Conservation (phyloP, 2,888 invertebrate species). For the Agonopterix arenella region DNA sequence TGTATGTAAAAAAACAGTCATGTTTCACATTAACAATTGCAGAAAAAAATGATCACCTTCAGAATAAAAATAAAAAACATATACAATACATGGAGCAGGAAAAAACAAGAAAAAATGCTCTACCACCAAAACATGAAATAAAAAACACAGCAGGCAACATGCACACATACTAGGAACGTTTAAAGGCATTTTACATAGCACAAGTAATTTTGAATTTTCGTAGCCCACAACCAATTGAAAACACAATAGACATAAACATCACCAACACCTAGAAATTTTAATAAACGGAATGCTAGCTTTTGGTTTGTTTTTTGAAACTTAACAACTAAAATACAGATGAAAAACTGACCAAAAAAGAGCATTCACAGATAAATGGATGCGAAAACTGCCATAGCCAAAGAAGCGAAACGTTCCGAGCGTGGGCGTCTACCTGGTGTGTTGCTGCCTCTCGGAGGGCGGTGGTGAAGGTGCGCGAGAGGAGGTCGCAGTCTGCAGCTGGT, state of each 20-base stretch:
- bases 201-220: slow-evolving; percentile 28
- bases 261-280: slow-evolving; percentile 53
- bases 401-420: slow-evolving; percentile 65
- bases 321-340: not conserved
- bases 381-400: slow-evolving; percentile 50
- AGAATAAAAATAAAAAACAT: slow-evolving; percentile 6
- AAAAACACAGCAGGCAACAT: slow-evolving; percentile 63
- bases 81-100: slow-evolving; percentile 12
- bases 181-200: slow-evolving; percentile 27
- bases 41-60: slow-evolving; percentile 8
- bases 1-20: slow-evolving; percentile 11
- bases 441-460: slow-evolving; percentile 64
- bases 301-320: not conserved
- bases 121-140: slow-evolving; percentile 32
- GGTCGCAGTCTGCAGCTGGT: slow-evolving; percentile 50
- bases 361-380: slow-evolving; percentile 24
- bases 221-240: slow-evolving; percentile 12
- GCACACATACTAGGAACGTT: slow-evolving; percentile 63
- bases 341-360: slow-evolving; percentile 25
- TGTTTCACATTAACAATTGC: slow-evolving; percentile 14
- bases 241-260: slow-evolving; percentile 7
- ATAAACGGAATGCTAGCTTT: slow-evolving; percentile 42
- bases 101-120: slow-evolving; percentile 19
- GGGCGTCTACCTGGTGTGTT: slow-evolving; percentile 72
- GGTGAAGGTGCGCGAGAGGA: slow-evolving; percentile 67